Conservation (phyloP, 1,140 invertebrate species). For the Bombus breviceps region DNA sequence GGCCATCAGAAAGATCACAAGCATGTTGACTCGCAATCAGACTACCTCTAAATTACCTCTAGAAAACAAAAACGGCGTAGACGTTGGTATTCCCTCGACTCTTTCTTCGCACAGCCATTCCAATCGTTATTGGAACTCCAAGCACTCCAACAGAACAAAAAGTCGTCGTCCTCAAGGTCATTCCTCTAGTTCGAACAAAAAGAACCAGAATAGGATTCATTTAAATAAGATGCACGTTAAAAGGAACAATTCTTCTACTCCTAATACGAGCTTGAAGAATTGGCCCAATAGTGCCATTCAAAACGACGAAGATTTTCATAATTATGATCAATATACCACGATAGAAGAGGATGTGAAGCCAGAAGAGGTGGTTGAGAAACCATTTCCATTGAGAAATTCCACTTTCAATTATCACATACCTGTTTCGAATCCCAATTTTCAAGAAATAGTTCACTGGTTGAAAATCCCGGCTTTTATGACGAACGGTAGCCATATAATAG, state of each 20-base stretch:
- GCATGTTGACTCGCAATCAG: not conserved
- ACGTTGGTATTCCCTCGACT: not conserved
- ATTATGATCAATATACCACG: slow-evolving; percentile 78
- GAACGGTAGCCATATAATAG: slow-evolving; percentile 51
- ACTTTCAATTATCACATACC: slow-evolving; percentile 43
- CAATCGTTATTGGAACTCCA: not conserved
- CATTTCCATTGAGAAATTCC: slow-evolving; percentile 4
- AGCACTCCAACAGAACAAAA: slow-evolving; percentile 11
- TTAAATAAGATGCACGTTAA: not conserved
- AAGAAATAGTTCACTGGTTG: slow-evolving; percentile 74
- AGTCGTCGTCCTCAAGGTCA: not conserved
- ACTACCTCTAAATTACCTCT: not conserved
- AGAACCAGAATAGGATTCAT: slow-evolving; percentile 16
- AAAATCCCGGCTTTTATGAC: slow-evolving; percentile 69
- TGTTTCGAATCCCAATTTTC: slow-evolving; percentile 47
- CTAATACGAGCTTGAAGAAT: slow-evolving; percentile 63
- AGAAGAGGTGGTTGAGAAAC: not conserved
- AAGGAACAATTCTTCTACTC: not conserved
- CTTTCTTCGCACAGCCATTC: not conserved
- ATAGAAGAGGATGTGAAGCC: slow-evolving; percentile 24
- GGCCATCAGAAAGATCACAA: slow-evolving; percentile 30
- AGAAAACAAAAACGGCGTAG: not conserved
- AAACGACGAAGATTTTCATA: slow-evolving; percentile 70
- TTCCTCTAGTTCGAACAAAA: not conserved
- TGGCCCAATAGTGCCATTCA: slow-evolving; percentile 74